phyloP scores from a whole-genome alignment of 2,797 vertebrate species.

The Chrosomus eos region DNA sequence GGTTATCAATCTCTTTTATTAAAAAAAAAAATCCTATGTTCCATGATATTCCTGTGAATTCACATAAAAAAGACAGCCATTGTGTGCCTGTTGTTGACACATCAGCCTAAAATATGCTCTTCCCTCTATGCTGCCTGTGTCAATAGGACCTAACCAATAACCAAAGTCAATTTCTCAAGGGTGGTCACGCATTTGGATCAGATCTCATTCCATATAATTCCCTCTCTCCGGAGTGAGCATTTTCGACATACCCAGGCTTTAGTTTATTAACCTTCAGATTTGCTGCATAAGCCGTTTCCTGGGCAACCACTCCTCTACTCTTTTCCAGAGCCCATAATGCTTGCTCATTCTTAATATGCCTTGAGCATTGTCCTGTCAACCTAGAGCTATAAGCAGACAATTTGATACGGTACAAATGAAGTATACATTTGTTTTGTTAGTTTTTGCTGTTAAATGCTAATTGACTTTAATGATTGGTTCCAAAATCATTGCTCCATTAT shows the following conservation, averaged over 20 bases:
- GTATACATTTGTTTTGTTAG: slow-evolving; percentile 32
- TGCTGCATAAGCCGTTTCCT: slow-evolving; percentile 68
- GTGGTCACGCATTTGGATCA: slow-evolving; percentile 51
- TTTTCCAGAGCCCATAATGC: slow-evolving; percentile 55
- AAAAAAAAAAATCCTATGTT: not conserved
- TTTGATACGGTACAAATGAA: slow-evolving; percentile 49
- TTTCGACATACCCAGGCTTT: slow-evolving; percentile 29
- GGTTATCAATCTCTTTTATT: not conserved
- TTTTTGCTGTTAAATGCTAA: not conserved
- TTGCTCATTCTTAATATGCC: slow-evolving; percentile 57
- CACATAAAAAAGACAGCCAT: slow-evolving; percentile 24
- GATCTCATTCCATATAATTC: slow-evolving; percentile 59
- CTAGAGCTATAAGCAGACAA: slow-evolving; percentile 20
- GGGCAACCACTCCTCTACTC: slow-evolving; percentile 60
- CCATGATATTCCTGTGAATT: not conserved
- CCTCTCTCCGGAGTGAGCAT: slow-evolving; percentile 39
- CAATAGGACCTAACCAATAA: slow-evolving; percentile 59
- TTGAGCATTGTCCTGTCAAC: slow-evolving; percentile 54
- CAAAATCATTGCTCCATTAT: slow-evolving; percentile 19
- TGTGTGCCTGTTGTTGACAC: slow-evolving; percentile 3
- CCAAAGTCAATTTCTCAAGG: slow-evolving; percentile 67
- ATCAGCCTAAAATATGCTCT: slow-evolving; percentile 4
- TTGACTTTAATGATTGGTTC: slow-evolving; percentile 16
- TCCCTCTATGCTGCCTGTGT: slow-evolving; percentile 44
- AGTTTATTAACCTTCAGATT: slow-evolving; percentile 70